Percentiles rank a stretch among this genome's conserved stretches.
phyloP scores from a whole-genome alignment of 2,113 vertebrate species.

The Antechinus stuartii region DNA sequence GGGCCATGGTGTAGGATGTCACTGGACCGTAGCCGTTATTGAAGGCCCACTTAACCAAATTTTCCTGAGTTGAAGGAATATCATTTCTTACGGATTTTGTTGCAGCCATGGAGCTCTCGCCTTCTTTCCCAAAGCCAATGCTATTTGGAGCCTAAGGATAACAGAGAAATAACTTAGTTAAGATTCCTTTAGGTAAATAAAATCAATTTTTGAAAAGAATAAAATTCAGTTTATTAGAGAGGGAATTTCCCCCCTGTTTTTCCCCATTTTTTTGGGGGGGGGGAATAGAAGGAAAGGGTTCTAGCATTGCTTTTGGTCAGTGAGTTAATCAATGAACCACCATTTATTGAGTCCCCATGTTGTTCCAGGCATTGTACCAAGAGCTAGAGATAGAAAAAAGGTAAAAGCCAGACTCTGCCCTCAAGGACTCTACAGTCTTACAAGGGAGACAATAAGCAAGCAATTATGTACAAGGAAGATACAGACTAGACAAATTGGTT shows the following conservation, averaged over 20 bases:
- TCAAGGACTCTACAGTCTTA: neutral
- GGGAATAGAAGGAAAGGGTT: neutral
- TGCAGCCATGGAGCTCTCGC: conserved; percentile 84
- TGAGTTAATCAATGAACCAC: neutral
- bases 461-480: neutral
- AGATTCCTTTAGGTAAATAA: conserved; percentile 24
- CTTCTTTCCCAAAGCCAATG: conserved; percentile 88
- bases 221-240: conserved; percentile 2
- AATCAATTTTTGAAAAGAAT: conserved; percentile 7
- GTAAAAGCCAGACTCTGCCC: neutral
- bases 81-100: conserved; percentile 82
- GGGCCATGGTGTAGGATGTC: conserved; percentile 93
- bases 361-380: neutral
- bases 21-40: conserved; percentile 87
- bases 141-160: conserved; percentile 91
- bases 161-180: conserved; percentile 51
- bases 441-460: neutral
- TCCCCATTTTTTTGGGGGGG: conserved; percentile 28
- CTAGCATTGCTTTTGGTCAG: neutral
- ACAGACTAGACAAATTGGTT: neutral
- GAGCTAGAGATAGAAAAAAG: neutral
- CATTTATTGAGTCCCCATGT: neutral
- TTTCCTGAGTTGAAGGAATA: conserved; percentile 90
- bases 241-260: conserved; percentile 22
- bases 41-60: conserved; percentile 92